These are phyloP conservation scores for Psylliodes chrysocephalus DNA, from an alignment of 2,888 invertebrate species.

Conservation along the genomic window DNA sequence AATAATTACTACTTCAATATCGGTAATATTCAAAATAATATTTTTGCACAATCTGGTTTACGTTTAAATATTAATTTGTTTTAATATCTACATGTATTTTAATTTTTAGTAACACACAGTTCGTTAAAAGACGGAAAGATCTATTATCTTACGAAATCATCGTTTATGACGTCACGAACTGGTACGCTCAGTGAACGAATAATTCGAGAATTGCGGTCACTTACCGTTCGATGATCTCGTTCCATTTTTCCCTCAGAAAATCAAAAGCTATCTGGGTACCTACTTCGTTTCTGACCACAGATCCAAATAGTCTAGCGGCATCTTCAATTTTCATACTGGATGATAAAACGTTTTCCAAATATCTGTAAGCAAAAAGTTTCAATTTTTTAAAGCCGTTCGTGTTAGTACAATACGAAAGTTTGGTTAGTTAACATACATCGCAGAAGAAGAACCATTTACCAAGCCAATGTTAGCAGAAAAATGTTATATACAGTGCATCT, in stretches of 20 bases:
- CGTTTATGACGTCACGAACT: too few relatives aligned
- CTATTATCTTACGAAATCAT: too few relatives aligned
- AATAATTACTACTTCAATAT: too few relatives aligned
- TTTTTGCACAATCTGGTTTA: too few relatives aligned
- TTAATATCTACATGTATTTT: too few relatives aligned
- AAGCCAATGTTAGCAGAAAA: neutral
- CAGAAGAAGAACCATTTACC: constrained; percentile 8
- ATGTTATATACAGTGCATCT: constrained; percentile 13
- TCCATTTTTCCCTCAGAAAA: constrained; percentile 67
- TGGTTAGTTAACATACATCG: constrained; percentile 12
- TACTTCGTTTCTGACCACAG: constrained; percentile 69
- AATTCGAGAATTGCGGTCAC: too few relatives aligned
- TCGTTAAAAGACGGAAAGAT: too few relatives aligned
- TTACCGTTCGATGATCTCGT: constrained; percentile 63
- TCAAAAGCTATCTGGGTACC: constrained; percentile 72
- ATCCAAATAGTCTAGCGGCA: constrained; percentile 68
- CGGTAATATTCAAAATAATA: too few relatives aligned
- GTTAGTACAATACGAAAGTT: constrained; percentile 36
- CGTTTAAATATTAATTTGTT: too few relatives aligned
- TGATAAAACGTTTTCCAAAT: constrained; percentile 53
- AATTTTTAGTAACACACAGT: too few relatives aligned
- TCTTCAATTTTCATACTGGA: constrained; percentile 73
- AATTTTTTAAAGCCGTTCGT: constrained; percentile 40
- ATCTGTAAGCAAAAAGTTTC: constrained; percentile 54
- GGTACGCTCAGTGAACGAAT: too few relatives aligned